These are phyloP conservation scores for Sparidentex hasta DNA, from an alignment of 2,797 vertebrate genomes.

Conservation along the genomic window DNA sequence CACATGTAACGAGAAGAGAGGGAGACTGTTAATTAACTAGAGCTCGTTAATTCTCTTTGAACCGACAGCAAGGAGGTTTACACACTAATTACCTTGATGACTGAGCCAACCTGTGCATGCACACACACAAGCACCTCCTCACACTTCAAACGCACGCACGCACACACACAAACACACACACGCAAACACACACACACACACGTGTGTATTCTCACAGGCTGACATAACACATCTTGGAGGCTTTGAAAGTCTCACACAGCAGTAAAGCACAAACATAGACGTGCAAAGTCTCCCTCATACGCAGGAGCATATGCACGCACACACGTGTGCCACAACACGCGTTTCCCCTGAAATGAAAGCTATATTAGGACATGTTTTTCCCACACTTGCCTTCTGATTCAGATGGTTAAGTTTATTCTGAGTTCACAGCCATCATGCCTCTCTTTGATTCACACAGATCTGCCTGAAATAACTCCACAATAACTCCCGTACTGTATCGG, in stretches of 20 bases:
- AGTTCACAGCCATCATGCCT: constrained; percentile 65
- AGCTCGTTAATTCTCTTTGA: constrained; percentile 88
- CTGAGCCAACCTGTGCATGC: constrained; percentile 77
- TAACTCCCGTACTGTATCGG: constrained; percentile 19
- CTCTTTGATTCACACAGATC: constrained; percentile 62
- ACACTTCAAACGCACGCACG: constrained; percentile 44
- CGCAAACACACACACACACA: constrained; percentile 31
- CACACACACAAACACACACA: constrained; percentile 26
- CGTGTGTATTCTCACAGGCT: constrained; percentile 55
- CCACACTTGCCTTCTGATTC: constrained; percentile 43
- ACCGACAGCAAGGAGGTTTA: constrained; percentile 85
- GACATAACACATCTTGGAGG: constrained; percentile 71
- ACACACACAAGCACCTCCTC: constrained; percentile 48
- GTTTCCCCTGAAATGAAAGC: constrained; percentile 65
- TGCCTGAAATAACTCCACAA: constrained; percentile 59
- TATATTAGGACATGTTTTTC: constrained; percentile 52
- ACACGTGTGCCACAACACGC: constrained; percentile 22
- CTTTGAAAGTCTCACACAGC: constrained; percentile 68
- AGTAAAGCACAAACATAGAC: constrained; percentile 64
- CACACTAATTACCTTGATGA: constrained; percentile 86
- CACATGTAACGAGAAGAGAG: constrained; percentile 83
- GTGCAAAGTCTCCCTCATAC: constrained; percentile 70
- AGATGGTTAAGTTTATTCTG: constrained; percentile 63
- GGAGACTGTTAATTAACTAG: constrained; percentile 87
- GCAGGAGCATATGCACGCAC: constrained; percentile 49